phyloP scores from a whole-genome alignment of 2,888 invertebrate species.

The Drosophila algonquin region DNA sequence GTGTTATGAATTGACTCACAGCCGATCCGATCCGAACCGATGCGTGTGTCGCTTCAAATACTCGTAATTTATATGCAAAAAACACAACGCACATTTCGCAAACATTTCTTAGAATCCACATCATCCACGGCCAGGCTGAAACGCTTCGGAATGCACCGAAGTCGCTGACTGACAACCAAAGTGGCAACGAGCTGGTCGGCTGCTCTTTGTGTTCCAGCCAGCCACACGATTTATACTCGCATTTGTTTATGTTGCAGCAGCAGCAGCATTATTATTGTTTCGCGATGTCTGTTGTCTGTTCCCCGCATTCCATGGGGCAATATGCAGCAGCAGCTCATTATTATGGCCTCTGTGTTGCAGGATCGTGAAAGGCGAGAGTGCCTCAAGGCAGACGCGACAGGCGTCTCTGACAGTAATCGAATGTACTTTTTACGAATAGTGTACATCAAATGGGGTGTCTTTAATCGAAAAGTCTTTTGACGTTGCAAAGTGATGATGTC shows the following conservation, averaged over 20 bases:
- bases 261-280: slow-evolving; percentile 16
- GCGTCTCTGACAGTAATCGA: not conserved
- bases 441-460: not conserved
- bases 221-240: slow-evolving; percentile 34
- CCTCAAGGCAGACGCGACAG: slow-evolving; percentile 2
- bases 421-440: not conserved
- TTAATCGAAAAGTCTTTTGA: not conserved
- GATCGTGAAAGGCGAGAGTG: slow-evolving; percentile 43
- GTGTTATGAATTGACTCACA: slow-evolving; percentile 22
- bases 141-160: slow-evolving; percentile 65
- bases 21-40: not conserved
- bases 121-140: slow-evolving; percentile 30
- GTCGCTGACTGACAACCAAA: slow-evolving; percentile 64
- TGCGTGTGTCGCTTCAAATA: slow-evolving; percentile 26
- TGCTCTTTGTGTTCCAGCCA: slow-evolving; percentile 43
- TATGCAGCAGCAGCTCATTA: slow-evolving; percentile 51
- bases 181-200: slow-evolving; percentile 44
- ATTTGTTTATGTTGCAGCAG: slow-evolving; percentile 46
- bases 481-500: not conserved
- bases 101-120: slow-evolving; percentile 62
- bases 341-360: slow-evolving; percentile 60
- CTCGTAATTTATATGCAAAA: slow-evolving; percentile 68
- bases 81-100: slow-evolving; percentile 66
- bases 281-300: slow-evolving; percentile 3
- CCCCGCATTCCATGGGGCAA: slow-evolving; percentile 35